A percentile compares a stretch with the other conserved stretches of the same genome.
Evolutionary conservation across 1,140 invertebrate species (phyloP).

Genomic region (Sinella curviseta): DNA sequence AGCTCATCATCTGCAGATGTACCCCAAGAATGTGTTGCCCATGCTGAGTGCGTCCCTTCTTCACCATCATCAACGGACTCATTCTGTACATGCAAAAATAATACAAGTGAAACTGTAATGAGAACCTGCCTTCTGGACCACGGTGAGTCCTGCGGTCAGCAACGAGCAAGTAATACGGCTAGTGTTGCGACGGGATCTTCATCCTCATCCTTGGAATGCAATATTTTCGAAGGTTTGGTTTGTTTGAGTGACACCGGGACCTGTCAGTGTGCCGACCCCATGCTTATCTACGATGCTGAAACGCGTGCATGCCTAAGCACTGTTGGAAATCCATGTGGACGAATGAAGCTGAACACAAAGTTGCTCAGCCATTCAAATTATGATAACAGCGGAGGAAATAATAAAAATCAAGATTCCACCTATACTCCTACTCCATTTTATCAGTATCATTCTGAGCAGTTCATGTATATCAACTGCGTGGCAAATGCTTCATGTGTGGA

Average conservation of each 20-base stretch:
- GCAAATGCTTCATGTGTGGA: constrained; percentile 28
- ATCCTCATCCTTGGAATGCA: constrained; percentile 11
- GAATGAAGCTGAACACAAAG: constrained; percentile 9
- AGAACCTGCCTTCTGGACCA: constrained; percentile 33
- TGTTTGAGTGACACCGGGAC: constrained; percentile 21
- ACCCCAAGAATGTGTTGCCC: not conserved
- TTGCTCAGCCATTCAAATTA: not conserved
- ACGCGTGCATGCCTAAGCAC: constrained; percentile 3
- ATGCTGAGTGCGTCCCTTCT: not conserved
- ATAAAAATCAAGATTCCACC: not conserved
- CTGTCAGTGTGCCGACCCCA: constrained; percentile 30
- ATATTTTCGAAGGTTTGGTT: constrained; percentile 33
- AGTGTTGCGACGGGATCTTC: too few relatives aligned
- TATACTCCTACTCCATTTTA: not conserved
- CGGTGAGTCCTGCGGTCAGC: constrained; percentile 22
- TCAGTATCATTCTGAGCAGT: not conserved
- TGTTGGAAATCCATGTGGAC: constrained; percentile 22
- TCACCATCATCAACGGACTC: not conserved
- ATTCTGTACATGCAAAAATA: constrained; percentile 25
- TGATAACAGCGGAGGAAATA: not conserved
- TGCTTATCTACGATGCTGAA: constrained; percentile 23
- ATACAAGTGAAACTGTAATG: constrained; percentile 16
- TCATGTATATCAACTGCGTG: constrained; percentile 26
- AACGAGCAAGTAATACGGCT: constrained; percentile 17
- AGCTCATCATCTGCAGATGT: not conserved